Evolutionary conservation across 2,888 invertebrate species (phyloP).

Genomic region (Drosophila kokeensis): DNA sequence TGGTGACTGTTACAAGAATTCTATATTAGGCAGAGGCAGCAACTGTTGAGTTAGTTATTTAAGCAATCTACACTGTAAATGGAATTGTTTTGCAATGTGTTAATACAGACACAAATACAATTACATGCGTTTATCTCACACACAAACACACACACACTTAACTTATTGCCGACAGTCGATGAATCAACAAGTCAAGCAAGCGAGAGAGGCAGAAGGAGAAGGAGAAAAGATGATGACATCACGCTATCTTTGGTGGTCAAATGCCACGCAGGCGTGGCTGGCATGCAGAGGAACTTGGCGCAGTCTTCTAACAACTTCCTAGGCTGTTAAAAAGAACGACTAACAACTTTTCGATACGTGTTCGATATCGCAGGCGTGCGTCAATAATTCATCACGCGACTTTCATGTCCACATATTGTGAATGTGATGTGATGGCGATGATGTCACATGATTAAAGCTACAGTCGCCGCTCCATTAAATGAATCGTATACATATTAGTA

Average conservation of each 20-base stretch:
- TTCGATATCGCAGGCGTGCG: constrained; percentile 17
- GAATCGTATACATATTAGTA: background rate
- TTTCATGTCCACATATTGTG: constrained; percentile 7
- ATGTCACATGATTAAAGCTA: constrained; percentile 71
- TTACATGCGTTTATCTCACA: constrained; percentile 35
- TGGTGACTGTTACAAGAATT: constrained; percentile 26
- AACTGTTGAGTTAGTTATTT: constrained; percentile 19
- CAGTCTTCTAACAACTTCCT: constrained; percentile 29
- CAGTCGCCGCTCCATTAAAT: constrained; percentile 14
- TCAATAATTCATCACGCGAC: constrained; percentile 55
- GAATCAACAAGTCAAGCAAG: constrained; percentile 53
- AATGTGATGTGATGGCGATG: constrained; percentile 32
- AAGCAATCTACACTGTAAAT: constrained; percentile 29
- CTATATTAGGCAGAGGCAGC: constrained; percentile 46
- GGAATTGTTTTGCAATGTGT: constrained; percentile 38
- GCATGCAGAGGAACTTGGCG: constrained; percentile 33
- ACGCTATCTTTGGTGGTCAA: constrained; percentile 23
- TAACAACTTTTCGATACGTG: constrained; percentile 15
- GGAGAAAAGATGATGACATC: constrained; percentile 49
- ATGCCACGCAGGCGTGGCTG: constrained; percentile 54
- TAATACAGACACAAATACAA: constrained; percentile 15
- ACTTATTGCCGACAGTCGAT: constrained; percentile 45
- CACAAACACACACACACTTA: background rate
- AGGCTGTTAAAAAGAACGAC: background rate
- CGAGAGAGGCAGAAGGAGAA: background rate